Base-by-base conservation (phyloP, 2,888 invertebrate genomes). In the Diabrotica balteata region DNA sequence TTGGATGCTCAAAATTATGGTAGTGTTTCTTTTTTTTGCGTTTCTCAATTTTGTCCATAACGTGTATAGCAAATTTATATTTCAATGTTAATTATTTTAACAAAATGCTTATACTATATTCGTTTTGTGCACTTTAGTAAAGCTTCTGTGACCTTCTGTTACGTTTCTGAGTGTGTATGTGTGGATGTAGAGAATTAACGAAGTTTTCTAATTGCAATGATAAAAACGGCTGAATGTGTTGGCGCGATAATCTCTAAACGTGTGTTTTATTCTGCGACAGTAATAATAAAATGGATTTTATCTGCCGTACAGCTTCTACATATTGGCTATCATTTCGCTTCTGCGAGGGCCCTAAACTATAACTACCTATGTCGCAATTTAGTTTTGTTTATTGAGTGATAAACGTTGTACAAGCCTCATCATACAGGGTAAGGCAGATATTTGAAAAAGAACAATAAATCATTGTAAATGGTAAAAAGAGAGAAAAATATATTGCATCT, bases 321-420 rank as follows among this genome's bases (percentile, higher is more conserved):
- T 77, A 76, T 76, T 78, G 78, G 77, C 77, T 77, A 76, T 73
- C 65, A 72, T 70, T 68, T 70, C 61, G 74, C 75, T 75, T 71
- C 74, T 75, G 76, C 71, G 72, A 74, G 72, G 71, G 72, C 74
- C 76, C 75, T 72, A 73, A 73, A 73, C 71, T 69, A 73, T 72
- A 73, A 70, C 73, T 69, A 68, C 73, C 75, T 76, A 76, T 78
- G 75, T 73, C 73, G 73, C 75, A 75, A 76, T 76, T 75, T 73
- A 73, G 75, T 76, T 76, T 80, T 80, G 81, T 82, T 84, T 83
- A 83, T 83, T 78, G 82, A 80, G 82, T 82, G 82, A 83, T 83
- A 84, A 83, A 84, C 78, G 79, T 81, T 76, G 79, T 78, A 78
- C 78, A 78, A 4, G 47, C 47, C 47, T 47, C 47, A 32, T 47